Evolutionary conservation across 2,888 invertebrate genomes (phyloP), one percentile per base, ranked within the genome.

Genomic region (Netelia inedita): DNA sequence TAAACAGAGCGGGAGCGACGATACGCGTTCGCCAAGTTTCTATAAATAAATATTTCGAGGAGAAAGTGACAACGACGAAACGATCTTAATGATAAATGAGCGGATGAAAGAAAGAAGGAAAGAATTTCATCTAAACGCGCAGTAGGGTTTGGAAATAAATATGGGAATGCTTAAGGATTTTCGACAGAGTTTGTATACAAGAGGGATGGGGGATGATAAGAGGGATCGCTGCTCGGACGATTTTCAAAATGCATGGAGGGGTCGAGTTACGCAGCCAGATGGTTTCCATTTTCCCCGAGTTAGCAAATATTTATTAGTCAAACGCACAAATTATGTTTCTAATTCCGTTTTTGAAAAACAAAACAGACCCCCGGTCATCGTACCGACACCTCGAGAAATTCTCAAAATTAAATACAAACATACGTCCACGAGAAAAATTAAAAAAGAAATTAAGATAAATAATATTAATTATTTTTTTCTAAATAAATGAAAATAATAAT

Each of bases 121-220:
- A 43, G 23, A 16, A 46, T 69, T 43, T 68, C 68, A 10, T 41
- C 16, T 41, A 43, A 21, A 46, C 41, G 57, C 23, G 9, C 19
- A 69, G 14, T 59, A 41, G 69, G 50, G 53, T 21, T 63, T 71
- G 55, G 53, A 71, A 79, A 79, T 79, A 79, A 79, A 79, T 71
- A 71, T 41, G 16, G 63, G 41, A 10, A 43, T 1, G 61, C 63
- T 71, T 63, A 43, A 41, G 41, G 23, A 14, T 50, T 14, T 68
- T 21, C 19, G 10, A 16, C 1, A 16, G 14, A 2, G 68, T 46
- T 3, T 68, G 8, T 50, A 50, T 63, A 16, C n/a, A n/a, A 16
- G 16, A n/a, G 1, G 16, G 16, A 8, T 5, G n/a, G 55, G 6
- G 55, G 8, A 16, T 1, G 59, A 21, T 5, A 59, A 21, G 21